A percentile compares a stretch with the other conserved stretches of the same genome.
Conservation (phyloP, 2,113 vertebrate species). For the Thunnus thynnus region DNA sequence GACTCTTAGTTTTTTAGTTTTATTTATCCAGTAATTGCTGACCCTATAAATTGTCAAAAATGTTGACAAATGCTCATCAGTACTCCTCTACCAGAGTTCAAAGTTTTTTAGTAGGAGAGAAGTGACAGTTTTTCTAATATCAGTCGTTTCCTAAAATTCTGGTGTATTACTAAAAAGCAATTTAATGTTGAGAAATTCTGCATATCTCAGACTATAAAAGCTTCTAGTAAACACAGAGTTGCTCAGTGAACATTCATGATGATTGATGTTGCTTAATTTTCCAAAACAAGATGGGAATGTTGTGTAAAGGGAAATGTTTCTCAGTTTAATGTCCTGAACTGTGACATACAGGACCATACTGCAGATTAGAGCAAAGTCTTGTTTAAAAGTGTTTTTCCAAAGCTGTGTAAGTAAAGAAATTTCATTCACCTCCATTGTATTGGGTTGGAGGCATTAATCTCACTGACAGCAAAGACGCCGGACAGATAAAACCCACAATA, state of each 20-base stretch:
- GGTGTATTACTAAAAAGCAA: not conserved
- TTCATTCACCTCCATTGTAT: not conserved
- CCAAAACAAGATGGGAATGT: constrained; percentile 7
- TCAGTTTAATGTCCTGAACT: not conserved
- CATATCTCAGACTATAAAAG: not conserved
- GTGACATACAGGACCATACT: not conserved
- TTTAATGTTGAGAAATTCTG: not conserved
- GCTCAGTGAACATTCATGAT: constrained; percentile 17
- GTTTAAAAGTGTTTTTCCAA: not conserved
- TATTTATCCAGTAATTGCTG: too few relatives aligned
- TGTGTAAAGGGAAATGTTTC: not conserved
- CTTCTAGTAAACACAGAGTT: not conserved
- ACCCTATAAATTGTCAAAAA: too few relatives aligned
- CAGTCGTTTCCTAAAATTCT: not conserved
- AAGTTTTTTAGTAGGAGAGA: not conserved
- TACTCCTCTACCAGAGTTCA: too few relatives aligned
- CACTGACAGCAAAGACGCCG: not conserved
- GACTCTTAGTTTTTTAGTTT: too few relatives aligned
- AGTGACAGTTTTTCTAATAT: not conserved
- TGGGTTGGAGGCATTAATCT: not conserved
- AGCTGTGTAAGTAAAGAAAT: not conserved
- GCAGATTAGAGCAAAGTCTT: not conserved
- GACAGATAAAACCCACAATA: not conserved
- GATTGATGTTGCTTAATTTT: constrained; percentile 10
- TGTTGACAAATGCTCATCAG: too few relatives aligned